Percentiles rank a stretch among this genome's conserved stretches.
phyloP scores from a whole-genome alignment of 1,140 invertebrate species.

The Drosophila melanica region DNA sequence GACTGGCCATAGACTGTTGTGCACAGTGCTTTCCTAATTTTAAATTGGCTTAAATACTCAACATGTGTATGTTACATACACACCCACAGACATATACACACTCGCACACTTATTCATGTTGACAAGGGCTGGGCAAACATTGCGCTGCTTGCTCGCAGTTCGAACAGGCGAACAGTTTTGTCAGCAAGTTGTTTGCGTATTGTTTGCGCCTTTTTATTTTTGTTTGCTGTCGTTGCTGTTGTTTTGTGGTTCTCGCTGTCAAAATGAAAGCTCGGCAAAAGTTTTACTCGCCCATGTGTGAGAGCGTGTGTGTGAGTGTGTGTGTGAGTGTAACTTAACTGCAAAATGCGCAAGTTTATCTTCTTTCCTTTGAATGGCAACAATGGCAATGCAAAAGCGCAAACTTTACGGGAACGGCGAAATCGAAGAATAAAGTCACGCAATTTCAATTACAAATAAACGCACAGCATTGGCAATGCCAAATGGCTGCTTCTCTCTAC shows the following conservation, averaged over 20 bases:
- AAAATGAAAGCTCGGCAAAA: slow-evolving; percentile 59
- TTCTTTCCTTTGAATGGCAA: slow-evolving; percentile 39
- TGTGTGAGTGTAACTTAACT: slow-evolving; percentile 49
- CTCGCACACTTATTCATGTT: slow-evolving; percentile 14
- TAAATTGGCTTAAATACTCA: slow-evolving; percentile 2
- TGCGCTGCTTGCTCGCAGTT: slow-evolving; percentile 72
- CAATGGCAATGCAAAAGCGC: slow-evolving; percentile 40
- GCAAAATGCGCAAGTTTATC: slow-evolving; percentile 60
- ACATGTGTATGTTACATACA: neutral
- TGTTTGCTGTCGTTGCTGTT: slow-evolving; percentile 13
- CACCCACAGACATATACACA: slow-evolving; percentile 1
- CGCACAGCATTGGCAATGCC: slow-evolving; percentile 45
- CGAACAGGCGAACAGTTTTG: slow-evolving; percentile 61
- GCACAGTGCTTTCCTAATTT: slow-evolving; percentile 10
- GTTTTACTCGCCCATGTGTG: slow-evolving; percentile 19
- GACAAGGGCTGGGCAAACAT: slow-evolving; percentile 73
- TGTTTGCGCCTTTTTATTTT: slow-evolving; percentile 13
- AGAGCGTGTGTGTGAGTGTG: neutral
- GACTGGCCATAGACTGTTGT: neutral
- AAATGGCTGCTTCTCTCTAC: slow-evolving; percentile 16
- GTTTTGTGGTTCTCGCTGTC: slow-evolving; percentile 10
- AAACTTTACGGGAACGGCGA: slow-evolving; percentile 43
- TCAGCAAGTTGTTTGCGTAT: slow-evolving; percentile 4
- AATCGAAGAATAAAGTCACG: slow-evolving; percentile 81
- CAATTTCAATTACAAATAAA: slow-evolving; percentile 80